phyloP scores from a whole-genome alignment of 2,797 vertebrate species.

The Neoniphon sammara region DNA sequence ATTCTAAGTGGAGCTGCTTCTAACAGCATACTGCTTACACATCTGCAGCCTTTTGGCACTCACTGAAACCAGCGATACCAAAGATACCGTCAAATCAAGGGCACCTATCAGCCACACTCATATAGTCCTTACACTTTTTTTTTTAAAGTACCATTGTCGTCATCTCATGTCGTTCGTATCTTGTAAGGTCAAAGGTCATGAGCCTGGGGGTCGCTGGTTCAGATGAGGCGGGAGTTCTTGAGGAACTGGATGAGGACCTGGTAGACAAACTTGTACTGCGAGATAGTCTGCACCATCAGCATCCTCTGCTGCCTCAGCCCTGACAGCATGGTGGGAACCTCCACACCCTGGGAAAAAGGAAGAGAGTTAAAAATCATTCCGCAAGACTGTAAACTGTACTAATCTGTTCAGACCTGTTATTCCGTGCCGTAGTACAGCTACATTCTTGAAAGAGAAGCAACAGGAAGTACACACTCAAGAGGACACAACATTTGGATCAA shows the following conservation, averaged over 20 bases:
- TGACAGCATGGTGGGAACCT: constrained; percentile 92
- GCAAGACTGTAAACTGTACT: neutral
- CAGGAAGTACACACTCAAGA: too few relatives aligned
- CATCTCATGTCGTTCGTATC: neutral
- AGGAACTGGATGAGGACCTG: constrained; percentile 97
- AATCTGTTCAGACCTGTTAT: neutral
- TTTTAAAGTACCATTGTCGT: constrained; percentile 40
- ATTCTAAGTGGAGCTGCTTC: constrained; percentile 10
- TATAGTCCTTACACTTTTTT: constrained; percentile 6
- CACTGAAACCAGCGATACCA: neutral
- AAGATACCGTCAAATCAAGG: neutral
- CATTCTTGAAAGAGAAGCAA: neutral
- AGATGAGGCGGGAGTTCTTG: constrained; percentile 96
- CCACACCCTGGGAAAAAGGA: constrained; percentile 86
- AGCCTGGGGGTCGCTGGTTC: constrained; percentile 46
- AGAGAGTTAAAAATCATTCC: neutral
- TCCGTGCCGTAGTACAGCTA: neutral
- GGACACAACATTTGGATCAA: too few relatives aligned
- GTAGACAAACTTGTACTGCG: constrained; percentile 97
- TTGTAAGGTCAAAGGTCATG: constrained; percentile 1
- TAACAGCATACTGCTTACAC: neutral
- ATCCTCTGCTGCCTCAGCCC: constrained; percentile 92
- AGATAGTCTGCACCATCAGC: constrained; percentile 97
- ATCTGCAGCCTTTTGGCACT: neutral
- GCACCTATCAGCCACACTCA: neutral